Percentiles rank a stretch among this genome's conserved stretches.
Conservation (phyloP, 2,797 vertebrate species). For the Molossus alvarezi region DNA sequence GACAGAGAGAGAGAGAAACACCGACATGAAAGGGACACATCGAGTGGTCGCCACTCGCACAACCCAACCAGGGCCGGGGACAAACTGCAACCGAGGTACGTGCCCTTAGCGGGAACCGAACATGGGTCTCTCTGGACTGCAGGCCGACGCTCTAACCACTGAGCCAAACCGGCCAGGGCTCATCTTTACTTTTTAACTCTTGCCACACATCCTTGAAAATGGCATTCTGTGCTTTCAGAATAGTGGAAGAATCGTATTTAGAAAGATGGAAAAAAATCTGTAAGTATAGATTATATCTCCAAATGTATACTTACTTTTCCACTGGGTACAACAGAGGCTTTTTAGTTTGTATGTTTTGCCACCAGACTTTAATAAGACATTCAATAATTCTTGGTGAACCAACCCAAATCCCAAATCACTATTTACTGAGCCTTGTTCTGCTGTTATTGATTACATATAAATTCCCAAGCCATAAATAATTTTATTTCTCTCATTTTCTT, state of each 20-base stretch:
- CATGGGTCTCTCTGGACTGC: too few species aligned
- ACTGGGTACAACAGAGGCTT: not conserved
- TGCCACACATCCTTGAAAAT: not conserved
- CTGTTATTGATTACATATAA: not conserved
- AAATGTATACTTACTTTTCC: not conserved
- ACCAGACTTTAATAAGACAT: not conserved
- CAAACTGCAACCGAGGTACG: too few species aligned
- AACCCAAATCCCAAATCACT: not conserved
- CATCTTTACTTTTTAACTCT: not conserved
- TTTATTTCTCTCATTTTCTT: not conserved
- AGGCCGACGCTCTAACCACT: too few species aligned
- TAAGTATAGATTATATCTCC: not conserved
- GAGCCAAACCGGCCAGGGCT: too few species aligned
- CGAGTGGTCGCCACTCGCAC: too few species aligned
- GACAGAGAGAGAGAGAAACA: too few species aligned
- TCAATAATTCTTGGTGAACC: conserved; percentile 17
- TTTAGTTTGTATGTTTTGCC: not conserved
- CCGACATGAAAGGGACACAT: too few species aligned
- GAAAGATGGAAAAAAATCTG: not conserved
- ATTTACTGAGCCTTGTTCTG: not conserved
- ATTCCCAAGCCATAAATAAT: fast-evolving
- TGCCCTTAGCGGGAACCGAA: too few species aligned
- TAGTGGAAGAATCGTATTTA: not conserved
- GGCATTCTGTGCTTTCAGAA: not conserved
- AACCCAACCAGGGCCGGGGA: too few species aligned